Base-by-base conservation (phyloP, 2,113 vertebrate genomes). In the Sprattus sprattus region DNA sequence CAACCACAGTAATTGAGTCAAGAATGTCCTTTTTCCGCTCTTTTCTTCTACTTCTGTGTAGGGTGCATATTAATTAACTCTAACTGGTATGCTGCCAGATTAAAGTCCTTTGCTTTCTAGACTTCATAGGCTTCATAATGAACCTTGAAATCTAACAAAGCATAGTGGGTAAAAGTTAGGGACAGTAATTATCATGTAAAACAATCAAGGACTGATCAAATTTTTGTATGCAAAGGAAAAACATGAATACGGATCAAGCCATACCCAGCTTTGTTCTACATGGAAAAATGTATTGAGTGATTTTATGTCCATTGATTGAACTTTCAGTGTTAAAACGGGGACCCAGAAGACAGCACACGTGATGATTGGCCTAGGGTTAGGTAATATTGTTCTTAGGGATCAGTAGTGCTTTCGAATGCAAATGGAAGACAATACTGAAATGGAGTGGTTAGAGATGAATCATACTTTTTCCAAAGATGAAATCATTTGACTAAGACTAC, bases 171-270 rank as follows among this genome's bases (percentile, higher is more conserved):
- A 32, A 28, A 28, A 16, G 25, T 32, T 75, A 75, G 2, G 16
- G 52, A 5, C 16, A 60, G 6, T 39, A 39, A 39, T 39, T 39
- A 39, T 39, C 15, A 4, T 78, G 71, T 15, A 78, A 8, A 28
- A 15, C 10, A 78, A 39, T 78, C 28, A 78, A 78, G 32, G 71
- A 39, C 28, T 39, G 13, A 39, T 0, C 25, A 78, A 39, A 44
- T 78, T 32, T 78, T 78, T 78, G 71, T 78, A 78, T 78, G 71
- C 71, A 78, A 39, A 78, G 71, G 71, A 39, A 78, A 78, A 78
- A 39, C 71, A 13, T 32, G 1, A 78, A 4, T 13, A 78, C 11
- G 13, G 71, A 28, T 39, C 28, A 32, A 6, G 10, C 32, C 2
- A 18, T 78, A 78, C 71, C 71, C 71, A 39, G 25, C 1, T 16